Evolutionary conservation across 2,113 vertebrate species (phyloP).

Genomic region (Tragelaphus buxtoni): DNA sequence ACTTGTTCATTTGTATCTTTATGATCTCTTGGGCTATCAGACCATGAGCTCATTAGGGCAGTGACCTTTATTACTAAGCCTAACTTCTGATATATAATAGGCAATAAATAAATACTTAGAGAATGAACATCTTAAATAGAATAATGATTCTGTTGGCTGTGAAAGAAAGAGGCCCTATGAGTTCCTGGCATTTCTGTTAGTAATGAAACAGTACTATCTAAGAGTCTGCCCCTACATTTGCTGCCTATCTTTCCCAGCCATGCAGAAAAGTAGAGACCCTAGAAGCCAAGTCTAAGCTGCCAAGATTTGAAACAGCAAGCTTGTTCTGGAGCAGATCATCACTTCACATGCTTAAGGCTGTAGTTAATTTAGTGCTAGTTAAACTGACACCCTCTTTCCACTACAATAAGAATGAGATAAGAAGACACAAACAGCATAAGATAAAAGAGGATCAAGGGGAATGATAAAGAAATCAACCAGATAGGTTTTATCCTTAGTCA

Average conservation of each 20-base stretch:
- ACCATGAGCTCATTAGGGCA: not conserved
- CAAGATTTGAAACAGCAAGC: constrained; percentile 16
- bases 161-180: not conserved
- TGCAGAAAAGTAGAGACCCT: constrained; percentile 32
- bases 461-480: not conserved
- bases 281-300: constrained; percentile 37
- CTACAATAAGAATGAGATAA: not conserved
- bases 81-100: not conserved
- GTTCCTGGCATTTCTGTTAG: constrained; percentile 15
- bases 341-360: not conserved
- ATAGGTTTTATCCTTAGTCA: not conserved
- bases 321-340: not conserved
- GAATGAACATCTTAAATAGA: constrained; percentile 9
- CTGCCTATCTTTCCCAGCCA: constrained; percentile 30
- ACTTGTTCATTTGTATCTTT: not conserved
- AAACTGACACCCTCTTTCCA: constrained; percentile 34
- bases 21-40: not conserved
- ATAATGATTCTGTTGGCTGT: constrained; percentile 8
- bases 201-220: not conserved
- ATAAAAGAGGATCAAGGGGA: not conserved
- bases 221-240: constrained; percentile 3
- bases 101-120: not conserved
- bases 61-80: not conserved
- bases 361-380: constrained; percentile 62
- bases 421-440: not conserved